phyloP scores from a whole-genome alignment of 2,797 vertebrate species.

The Sphenodon punctatus region DNA sequence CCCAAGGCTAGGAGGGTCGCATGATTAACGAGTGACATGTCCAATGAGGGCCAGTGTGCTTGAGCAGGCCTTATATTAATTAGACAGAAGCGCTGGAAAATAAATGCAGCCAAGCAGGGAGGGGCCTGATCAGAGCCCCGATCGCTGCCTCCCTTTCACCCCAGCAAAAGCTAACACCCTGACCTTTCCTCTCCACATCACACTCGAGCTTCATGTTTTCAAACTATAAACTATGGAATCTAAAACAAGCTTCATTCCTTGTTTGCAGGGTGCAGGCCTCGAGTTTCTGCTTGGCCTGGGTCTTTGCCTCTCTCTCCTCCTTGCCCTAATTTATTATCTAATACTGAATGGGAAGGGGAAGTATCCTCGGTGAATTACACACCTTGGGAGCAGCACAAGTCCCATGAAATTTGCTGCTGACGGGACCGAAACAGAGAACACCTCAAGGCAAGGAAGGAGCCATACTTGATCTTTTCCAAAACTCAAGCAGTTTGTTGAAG shows the following conservation, averaged over 20 bases:
- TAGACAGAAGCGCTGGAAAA: slow-evolving; percentile 89
- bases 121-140: slow-evolving; percentile 51
- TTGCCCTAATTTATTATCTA: slow-evolving; percentile 47
- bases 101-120: slow-evolving; percentile 76
- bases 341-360: not conserved
- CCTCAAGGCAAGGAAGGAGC: slow-evolving; percentile 27
- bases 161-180: slow-evolving; percentile 50
- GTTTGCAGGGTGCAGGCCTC: slow-evolving; percentile 23
- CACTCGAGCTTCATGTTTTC: slow-evolving; percentile 19
- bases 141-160: slow-evolving; percentile 71
- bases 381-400: slow-evolving; percentile 14
- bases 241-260: slow-evolving; percentile 27
- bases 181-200: slow-evolving; percentile 34
- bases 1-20: slow-evolving; percentile 96
- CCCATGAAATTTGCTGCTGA: not conserved
- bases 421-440: not conserved
- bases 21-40: slow-evolving; percentile 99
- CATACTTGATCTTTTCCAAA: slow-evolving; percentile 56
- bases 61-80: slow-evolving; percentile 93
- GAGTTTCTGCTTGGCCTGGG: slow-evolving; percentile 21
- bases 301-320: slow-evolving; percentile 46
- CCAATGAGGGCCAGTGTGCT: slow-evolving; percentile 92
- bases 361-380: slow-evolving; percentile 3
- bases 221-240: slow-evolving; percentile 1
- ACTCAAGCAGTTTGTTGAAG: slow-evolving; percentile 53